phyloP scores from a whole-genome alignment of 64 coral and sea anemone species.

The Acropora yongei region DNA sequence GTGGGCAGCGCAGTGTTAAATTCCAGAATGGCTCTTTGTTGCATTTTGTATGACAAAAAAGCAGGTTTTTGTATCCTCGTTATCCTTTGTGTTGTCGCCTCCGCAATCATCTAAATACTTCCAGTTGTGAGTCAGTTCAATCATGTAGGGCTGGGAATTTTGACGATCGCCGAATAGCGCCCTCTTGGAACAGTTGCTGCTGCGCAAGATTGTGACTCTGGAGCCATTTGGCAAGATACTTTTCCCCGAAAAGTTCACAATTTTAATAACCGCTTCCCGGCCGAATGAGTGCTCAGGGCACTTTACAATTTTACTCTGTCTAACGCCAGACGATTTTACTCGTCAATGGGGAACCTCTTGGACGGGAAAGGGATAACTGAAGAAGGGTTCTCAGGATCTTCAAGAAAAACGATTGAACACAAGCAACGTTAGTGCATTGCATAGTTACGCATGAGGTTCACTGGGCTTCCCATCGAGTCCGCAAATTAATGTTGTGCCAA shows the following conservation, averaged over 20 bases:
- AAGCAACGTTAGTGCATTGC: no score
- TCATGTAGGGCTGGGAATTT: not conserved
- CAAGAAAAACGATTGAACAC: not conserved
- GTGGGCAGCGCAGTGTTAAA: not conserved
- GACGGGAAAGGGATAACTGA: no score
- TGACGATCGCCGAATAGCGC: not conserved
- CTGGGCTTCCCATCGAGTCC: no score
- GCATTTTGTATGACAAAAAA: conserved; percentile 4
- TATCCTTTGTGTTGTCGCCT: not conserved
- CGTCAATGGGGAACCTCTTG: no score
- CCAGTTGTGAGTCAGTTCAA: not conserved
- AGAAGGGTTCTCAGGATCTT: not conserved
- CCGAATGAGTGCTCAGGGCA: no score
- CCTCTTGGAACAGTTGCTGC: not conserved
- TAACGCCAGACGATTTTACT: no score
- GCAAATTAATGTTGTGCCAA: no score
- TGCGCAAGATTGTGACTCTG: not conserved
- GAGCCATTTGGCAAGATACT: not conserved
- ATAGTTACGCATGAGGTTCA: no score
- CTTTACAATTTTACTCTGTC: no score
- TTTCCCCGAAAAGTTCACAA: not conserved
- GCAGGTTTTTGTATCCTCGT: not conserved
- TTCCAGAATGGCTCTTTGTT: not conserved
- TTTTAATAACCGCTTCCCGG: not conserved
- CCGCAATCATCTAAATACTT: not conserved